These are phyloP conservation scores for Pycnonotus jocosus DNA, from an alignment of 2,113 vertebrate genomes.

Conservation along the genomic window DNA sequence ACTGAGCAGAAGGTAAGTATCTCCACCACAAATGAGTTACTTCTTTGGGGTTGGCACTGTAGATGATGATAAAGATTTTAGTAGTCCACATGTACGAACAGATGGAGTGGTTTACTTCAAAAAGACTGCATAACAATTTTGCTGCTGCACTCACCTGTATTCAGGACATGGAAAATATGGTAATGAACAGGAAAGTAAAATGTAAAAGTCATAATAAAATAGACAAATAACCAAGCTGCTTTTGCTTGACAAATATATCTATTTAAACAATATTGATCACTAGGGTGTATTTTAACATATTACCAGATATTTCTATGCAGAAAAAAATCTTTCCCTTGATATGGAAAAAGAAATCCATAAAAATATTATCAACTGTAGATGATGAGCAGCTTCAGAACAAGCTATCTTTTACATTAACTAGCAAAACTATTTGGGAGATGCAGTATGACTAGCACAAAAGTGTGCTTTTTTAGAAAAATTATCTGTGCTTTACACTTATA, in stretches of 20 bases:
- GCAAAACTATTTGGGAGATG: neutral
- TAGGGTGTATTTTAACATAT: neutral
- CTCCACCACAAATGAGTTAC: accelerated
- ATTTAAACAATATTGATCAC: neutral
- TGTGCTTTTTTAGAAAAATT: neutral
- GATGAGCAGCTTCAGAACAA: neutral
- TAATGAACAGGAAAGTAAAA: neutral
- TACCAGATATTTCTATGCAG: neutral
- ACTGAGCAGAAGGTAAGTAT: neutral
- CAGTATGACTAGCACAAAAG: neutral
- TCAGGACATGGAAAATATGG: neutral
- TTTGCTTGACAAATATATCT: neutral
- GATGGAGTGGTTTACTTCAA: neutral
- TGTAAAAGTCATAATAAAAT: neutral
- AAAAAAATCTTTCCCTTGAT: neutral
- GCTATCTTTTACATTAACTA: neutral
- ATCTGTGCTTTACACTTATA: neutral
- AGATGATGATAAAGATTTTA: neutral
- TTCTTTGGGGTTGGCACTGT: accelerated
- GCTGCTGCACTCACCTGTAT: neutral
- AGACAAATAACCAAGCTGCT: neutral
- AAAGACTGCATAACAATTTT: neutral
- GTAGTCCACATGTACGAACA: neutral
- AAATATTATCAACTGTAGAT: neutral
- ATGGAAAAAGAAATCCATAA: neutral